Conservation (phyloP, 2,888 invertebrate genomes). For the Ochlodes sylvanus region DNA sequence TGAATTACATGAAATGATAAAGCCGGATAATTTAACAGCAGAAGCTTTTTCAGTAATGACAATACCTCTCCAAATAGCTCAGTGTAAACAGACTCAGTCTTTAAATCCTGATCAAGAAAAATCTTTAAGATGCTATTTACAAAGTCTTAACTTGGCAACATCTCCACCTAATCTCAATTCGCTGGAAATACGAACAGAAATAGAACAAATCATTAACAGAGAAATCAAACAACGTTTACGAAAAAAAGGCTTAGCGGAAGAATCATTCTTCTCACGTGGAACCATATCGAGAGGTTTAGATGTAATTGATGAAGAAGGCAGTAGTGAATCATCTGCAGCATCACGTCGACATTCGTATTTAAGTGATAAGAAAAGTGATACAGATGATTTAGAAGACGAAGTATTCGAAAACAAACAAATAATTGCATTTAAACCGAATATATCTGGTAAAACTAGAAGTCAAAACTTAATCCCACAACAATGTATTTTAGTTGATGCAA, state of each 20-base stretch:
- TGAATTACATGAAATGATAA: slow-evolving; percentile 55
- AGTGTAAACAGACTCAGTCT: slow-evolving; percentile 68
- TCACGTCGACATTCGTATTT: slow-evolving; percentile 83
- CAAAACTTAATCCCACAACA: slow-evolving; percentile 66
- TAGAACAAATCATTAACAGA: slow-evolving; percentile 73
- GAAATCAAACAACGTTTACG: slow-evolving; percentile 74
- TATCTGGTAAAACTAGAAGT: slow-evolving; percentile 3
- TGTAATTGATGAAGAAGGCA: slow-evolving; percentile 91
- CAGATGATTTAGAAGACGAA: slow-evolving; percentile 80
- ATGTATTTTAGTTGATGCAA: slow-evolving; percentile 86
- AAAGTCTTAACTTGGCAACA: slow-evolving; percentile 83
- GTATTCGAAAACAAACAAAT: slow-evolving; percentile 71
- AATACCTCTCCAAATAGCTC: slow-evolving; percentile 72
- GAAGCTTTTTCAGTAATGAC: slow-evolving; percentile 71
- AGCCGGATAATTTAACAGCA: slow-evolving; percentile 57
- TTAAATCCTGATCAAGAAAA: slow-evolving; percentile 85
- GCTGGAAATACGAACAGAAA: slow-evolving; percentile 75
- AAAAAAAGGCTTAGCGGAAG: slow-evolving; percentile 72
- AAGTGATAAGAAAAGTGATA: slow-evolving; percentile 76
- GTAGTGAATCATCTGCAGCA: slow-evolving; percentile 86
- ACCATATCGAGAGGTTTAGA: slow-evolving; percentile 89
- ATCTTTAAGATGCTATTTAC: slow-evolving; percentile 82
- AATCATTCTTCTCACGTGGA: slow-evolving; percentile 70
- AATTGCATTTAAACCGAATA: slow-evolving; percentile 22
- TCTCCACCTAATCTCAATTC: slow-evolving; percentile 69